These are phyloP conservation scores for Nymphalis io DNA, from an alignment of 1,140 invertebrate species.

Conservation along the genomic window DNA sequence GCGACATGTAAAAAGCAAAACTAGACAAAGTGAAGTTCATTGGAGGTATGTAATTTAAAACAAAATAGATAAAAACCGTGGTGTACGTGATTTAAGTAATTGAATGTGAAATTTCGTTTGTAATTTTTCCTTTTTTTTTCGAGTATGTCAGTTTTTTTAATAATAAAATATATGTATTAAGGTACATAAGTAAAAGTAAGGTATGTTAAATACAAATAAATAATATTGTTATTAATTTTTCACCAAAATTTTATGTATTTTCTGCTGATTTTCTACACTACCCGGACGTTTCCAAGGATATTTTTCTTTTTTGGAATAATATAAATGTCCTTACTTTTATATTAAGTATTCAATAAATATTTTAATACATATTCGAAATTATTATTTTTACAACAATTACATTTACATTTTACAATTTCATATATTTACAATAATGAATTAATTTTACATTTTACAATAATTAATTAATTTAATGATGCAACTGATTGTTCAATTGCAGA, in stretches of 20 bases:
- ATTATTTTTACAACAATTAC: too few relatives aligned
- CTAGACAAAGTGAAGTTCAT: slow-evolving; percentile 28
- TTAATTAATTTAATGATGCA: not conserved
- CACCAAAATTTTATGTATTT: not conserved
- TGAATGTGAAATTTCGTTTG: not conserved
- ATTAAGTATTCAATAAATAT: too few relatives aligned
- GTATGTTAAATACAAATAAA: not conserved
- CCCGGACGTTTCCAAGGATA: not conserved
- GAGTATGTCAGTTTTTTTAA: not conserved
- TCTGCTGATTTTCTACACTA: not conserved
- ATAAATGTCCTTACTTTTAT: too few relatives aligned
- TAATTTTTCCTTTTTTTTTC: not conserved
- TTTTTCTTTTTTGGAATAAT: too few relatives aligned
- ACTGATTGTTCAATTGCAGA: slow-evolving; percentile 57
- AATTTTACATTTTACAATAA: too few relatives aligned
- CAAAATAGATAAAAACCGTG: slow-evolving; percentile 17
- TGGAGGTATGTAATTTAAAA: slow-evolving; percentile 37
- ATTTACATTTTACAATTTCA: too few relatives aligned
- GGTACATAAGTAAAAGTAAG: not conserved
- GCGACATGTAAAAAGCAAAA: slow-evolving; percentile 12
- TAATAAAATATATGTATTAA: not conserved
- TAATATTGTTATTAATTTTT: not conserved
- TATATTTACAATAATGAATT: too few relatives aligned
- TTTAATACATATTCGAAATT: too few relatives aligned
- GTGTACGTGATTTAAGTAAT: slow-evolving; percentile 25